Percentiles rank a stretch among this genome's conserved stretches.
These are phyloP conservation scores for Amia ocellicauda DNA, from an alignment of 2,113 vertebrate species.

Conservation along the genomic window DNA sequence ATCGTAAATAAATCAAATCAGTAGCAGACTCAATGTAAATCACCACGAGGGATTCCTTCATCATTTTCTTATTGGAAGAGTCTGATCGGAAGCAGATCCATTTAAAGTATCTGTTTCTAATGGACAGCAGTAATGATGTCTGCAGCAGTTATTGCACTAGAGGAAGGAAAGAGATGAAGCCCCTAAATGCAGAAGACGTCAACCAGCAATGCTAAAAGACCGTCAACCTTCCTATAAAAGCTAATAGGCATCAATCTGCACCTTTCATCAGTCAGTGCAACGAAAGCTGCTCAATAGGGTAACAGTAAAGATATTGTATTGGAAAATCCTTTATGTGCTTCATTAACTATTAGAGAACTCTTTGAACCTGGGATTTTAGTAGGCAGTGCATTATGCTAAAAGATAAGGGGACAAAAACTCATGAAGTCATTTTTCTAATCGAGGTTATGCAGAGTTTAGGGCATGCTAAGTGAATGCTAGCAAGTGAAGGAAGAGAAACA, in stretches of 20 bases:
- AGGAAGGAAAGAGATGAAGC: neutral
- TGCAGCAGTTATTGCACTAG: neutral
- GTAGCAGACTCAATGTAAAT: too few species aligned
- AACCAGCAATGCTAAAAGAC: conserved; percentile 7
- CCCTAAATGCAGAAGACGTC: neutral
- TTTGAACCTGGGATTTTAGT: neutral
- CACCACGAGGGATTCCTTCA: too few species aligned
- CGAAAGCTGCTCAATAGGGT: neutral
- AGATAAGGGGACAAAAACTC: neutral
- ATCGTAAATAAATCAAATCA: too few species aligned
- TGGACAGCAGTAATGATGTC: conserved; percentile 4
- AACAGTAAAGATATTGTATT: neutral
- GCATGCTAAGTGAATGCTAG: too few species aligned
- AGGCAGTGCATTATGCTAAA: neutral
- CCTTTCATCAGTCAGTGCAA: neutral
- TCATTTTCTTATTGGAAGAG: too few species aligned
- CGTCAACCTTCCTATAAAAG: conserved; percentile 17
- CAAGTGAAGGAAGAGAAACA: neutral
- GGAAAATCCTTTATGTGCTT: neutral
- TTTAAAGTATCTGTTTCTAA: neutral
- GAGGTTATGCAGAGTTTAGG: too few species aligned
- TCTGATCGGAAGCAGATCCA: neutral
- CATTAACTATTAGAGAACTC: neutral
- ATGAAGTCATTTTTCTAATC: neutral
- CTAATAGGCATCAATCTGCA: conserved; percentile 14